Base-by-base conservation (phyloP, 2,797 vertebrate genomes). In the Odontamblyopus lacepedii region DNA sequence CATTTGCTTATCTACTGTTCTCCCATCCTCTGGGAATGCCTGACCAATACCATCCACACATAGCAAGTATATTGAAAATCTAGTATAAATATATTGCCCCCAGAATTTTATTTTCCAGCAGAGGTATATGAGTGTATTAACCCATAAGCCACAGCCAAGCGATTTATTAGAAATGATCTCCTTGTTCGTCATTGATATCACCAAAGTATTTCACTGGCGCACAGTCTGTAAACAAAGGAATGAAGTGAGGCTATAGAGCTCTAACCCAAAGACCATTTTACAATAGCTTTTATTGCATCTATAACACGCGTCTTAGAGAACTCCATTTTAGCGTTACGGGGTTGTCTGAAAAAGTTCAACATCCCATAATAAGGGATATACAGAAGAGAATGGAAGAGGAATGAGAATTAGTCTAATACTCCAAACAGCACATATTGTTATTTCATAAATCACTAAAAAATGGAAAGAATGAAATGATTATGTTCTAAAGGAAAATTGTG, bases 101-200 rank as follows among this genome's bases (percentile, higher is more conserved):
- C 29, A n/a, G 50, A 76, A 74, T 83, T 74, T n/a, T 30, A 70
- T 73, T 78, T 62, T 48, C 55, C 38, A 23, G 35, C 75, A 68
- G 6, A 72, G 71, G 53, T 67, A 44, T 53, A 71, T 35, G 29
- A 51, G 62, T 57, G 72, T 73, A 77, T 77, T 74, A 68, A 80
- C 63, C 65, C 74, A 80, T 80, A 82, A 78, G 77, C 63, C 50
- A 53, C 67, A 79, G 73, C 77, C 70, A 70, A 41, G 30, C 63
- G 71, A 83, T 83, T 73, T 78, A 80, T 63, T 77, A 73, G 77
- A 85, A 85, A 78, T 41, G 81, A 82, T 87, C 75, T 71, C 56
- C 73, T 62, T 77, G 51, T 71, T 78, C 74, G 67, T 79, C 53
- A 65, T 7, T 29, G 64, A 80, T 72, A 71, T 79, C 74, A 67